A percentile compares a stretch with the other conserved stretches of the same genome.
phyloP scores from a whole-genome alignment of 2,888 invertebrate genomes.

The Ichneumon xanthorius region DNA sequence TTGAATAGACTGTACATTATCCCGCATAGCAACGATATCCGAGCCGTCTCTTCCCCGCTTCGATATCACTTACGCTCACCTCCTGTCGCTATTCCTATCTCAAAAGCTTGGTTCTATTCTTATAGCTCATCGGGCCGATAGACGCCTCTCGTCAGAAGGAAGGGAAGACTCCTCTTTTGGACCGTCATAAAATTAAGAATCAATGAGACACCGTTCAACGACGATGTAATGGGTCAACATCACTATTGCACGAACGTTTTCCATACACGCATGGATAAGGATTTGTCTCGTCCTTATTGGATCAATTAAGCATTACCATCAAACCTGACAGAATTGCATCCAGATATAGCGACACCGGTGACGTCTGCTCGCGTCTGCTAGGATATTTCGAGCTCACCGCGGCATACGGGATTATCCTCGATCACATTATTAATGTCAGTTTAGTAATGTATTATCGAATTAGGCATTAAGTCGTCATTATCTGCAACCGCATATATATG shows the following conservation, averaged over 20 bases:
- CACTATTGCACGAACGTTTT: background rate
- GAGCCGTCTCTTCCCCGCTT: background rate
- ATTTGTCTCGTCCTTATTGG: background rate
- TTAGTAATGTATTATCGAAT: background rate
- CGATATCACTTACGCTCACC: background rate
- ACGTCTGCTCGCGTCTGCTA: background rate
- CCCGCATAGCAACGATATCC: slow-evolving; percentile 3
- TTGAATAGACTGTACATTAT: background rate
- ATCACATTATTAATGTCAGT: background rate
- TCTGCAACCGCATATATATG: background rate
- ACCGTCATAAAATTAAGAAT: background rate
- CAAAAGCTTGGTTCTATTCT: background rate
- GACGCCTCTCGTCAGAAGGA: background rate
- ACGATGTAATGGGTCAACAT: background rate
- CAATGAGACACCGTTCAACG: background rate
- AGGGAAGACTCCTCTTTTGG: background rate
- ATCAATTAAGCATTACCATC: background rate
- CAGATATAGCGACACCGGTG: too few species aligned
- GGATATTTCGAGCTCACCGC: background rate
- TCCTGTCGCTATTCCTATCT: background rate
- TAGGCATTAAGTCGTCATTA: background rate
- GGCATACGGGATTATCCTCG: background rate
- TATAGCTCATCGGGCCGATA: background rate
- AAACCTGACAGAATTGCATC: too few species aligned
- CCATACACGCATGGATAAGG: background rate